Base-by-base conservation (phyloP, 2,888 invertebrate species). In the Dasypolia templi region DNA sequence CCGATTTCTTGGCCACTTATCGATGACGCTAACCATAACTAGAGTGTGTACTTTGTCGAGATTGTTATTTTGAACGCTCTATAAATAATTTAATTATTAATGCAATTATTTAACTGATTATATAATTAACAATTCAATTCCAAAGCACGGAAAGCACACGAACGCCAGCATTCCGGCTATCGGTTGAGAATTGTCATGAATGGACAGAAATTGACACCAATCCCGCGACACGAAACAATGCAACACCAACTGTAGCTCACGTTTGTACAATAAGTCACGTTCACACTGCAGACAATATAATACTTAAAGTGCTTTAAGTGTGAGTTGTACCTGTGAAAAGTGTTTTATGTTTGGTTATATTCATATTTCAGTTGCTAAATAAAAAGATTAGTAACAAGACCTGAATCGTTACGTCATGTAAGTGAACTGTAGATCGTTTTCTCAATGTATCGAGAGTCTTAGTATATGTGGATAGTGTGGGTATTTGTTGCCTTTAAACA, bases 141-240 rank as follows among this genome's bases (percentile, higher is more conserved):
- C n/a, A 49, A 17, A 49, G 66, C 59, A 62, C 67, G 58, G 66
- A 81, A 85, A 82, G 66, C 51, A 63, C 67, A 76, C 72, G 64
- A 78, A 68, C 51, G 58, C 55, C 42, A 26, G 26, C 81, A 85
- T 83, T 83, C 67, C 66, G 46, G 22, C 6, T 55, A 75, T 72
- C 69, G 58, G 49, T 62, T 81, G 70, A 74, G 77, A 84, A 86
- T 82, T 84, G 85, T 83, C 81, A 86, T 89, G 87, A 89, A 89
- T 90, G 88, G 88, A 87, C 81, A 77, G 81, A 87, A 88, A 87
- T 89, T 75, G 77, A 84, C 83, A 80, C 82, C 85, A 83, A 83
- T 86, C 80, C 76, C 65, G 83, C 78, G 77, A 70, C 83, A 86
- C 79, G 82, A 86, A 77, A 85, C 79, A 87, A 79, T 85, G 85